Evolutionary conservation across 2,113 vertebrate genomes (phyloP).

Genomic region (Austrofundulus limnaeus): DNA sequence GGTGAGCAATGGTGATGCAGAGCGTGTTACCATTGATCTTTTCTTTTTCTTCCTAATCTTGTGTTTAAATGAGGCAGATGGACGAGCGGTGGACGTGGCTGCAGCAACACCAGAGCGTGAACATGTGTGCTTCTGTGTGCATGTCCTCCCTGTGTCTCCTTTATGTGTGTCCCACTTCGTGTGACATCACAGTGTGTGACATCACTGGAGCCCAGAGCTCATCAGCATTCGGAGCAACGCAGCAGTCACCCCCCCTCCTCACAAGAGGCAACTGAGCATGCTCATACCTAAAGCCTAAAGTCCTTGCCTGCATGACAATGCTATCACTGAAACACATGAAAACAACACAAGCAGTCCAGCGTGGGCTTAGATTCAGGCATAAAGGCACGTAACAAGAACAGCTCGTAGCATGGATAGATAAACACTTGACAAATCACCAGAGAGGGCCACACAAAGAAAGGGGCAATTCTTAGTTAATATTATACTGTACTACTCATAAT

Average conservation of each 20-base stretch:
- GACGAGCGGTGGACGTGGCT: neutral
- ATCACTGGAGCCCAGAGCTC: conserved; percentile 67
- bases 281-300: conserved; percentile 50
- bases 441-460: neutral
- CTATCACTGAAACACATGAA: conserved; percentile 46
- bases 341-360: conserved; percentile 29
- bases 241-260: conserved; percentile 53
- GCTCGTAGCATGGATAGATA: conserved; percentile 5
- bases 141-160: conserved; percentile 36
- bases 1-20: conserved; percentile 52
- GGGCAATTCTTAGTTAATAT: neutral
- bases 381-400: neutral
- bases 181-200: conserved; percentile 76
- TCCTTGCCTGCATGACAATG: conserved; percentile 59
- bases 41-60: conserved; percentile 3
- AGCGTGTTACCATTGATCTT: conserved; percentile 2
- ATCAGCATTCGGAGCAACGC: conserved; percentile 70
- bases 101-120: conserved; percentile 11
- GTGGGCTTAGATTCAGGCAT: neutral
- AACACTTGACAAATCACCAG: neutral
- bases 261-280: conserved; percentile 61
- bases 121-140: conserved; percentile 47
- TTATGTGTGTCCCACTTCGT: conserved; percentile 22
- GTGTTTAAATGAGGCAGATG: conserved; percentile 7
- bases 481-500: neutral